Evolutionary conservation across 2,797 vertebrate species (phyloP), one percentile per base, ranked within the genome.

Genomic region (Mormyrops attenuatus): DNA sequence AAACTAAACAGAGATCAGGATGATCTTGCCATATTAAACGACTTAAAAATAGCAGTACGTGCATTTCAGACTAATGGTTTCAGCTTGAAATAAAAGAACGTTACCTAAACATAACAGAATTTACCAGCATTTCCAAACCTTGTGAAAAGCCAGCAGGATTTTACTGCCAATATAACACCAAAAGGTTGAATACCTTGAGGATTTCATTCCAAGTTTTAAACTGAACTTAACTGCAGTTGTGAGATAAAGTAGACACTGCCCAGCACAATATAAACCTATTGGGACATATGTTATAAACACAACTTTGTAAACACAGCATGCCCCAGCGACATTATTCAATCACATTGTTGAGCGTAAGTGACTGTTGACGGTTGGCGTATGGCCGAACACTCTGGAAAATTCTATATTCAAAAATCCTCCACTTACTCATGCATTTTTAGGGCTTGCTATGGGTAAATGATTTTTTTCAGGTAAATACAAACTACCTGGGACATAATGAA

Each of bases 401-500:
- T 94, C 93, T 93, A 96, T 95, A 96, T 95, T 95, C 96, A 96
- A 95, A 96, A 96, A 66, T 49, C 60, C 57, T 69, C 11, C 60
- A 66, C 95, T 94, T 94, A 96, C 96, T 97, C 94, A 95, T 92
- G 90, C 91, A 94, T 96, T 95, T 95, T 95, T 93, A 94, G 94
- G 94, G 94, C 95, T 96, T 95, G 95, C 96, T 95, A 95, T 96
- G 96, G 96, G 94, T 94, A 96, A 96, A 96, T 96, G 94, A 96
- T 93, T 96, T 88, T 88, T 90, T 95, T 94, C 94, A 95, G 94
- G 94, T 95, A 95, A 94, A 95, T 94, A 95, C 94, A 95, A 95
- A 90, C 93, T 92, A 95, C 94, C 95, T 94, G 93, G 92, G 93
- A 88, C 90, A 92, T 85, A 94, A 96, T 96, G 95, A 96, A 96